phyloP scores from a whole-genome alignment of 1,140 invertebrate species.

The Zaprionus davidi region DNA sequence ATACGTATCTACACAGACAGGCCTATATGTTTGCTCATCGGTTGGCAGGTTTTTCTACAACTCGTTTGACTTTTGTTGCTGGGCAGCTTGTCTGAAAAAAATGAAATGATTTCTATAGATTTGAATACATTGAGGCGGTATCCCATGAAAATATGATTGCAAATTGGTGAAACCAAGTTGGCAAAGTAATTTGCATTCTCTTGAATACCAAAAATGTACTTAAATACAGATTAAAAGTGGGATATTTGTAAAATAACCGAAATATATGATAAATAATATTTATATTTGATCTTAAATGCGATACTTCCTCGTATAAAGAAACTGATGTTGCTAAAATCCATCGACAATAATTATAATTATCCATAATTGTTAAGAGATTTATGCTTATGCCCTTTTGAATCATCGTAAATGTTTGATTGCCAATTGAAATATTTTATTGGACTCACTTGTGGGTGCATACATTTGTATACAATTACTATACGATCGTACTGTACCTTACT shows the following conservation, averaged over 20 bases:
- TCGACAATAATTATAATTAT: background rate
- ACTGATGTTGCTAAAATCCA: too few relatives aligned
- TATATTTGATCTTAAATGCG: too few relatives aligned
- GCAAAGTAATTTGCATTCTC: background rate
- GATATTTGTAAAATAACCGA: too few relatives aligned
- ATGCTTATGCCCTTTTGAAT: background rate
- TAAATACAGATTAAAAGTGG: background rate
- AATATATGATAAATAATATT: too few relatives aligned
- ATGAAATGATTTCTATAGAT: constrained; percentile 14
- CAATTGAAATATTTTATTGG: constrained; percentile 14
- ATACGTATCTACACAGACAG: background rate
- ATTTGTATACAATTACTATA: background rate
- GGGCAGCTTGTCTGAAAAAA: constrained; percentile 10
- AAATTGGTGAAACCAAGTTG: background rate
- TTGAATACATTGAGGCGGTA: background rate
- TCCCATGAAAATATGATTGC: background rate
- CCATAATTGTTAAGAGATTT: background rate
- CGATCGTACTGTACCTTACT: background rate
- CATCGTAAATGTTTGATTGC: background rate
- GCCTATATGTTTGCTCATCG: background rate
- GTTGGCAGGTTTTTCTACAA: constrained; percentile 30
- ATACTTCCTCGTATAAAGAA: too few relatives aligned
- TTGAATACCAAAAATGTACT: background rate
- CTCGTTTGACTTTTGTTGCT: constrained; percentile 38
- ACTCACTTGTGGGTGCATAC: background rate